Base-by-base conservation (phyloP, 2,113 vertebrate genomes). In the Zosterops hypoxanthus region DNA sequence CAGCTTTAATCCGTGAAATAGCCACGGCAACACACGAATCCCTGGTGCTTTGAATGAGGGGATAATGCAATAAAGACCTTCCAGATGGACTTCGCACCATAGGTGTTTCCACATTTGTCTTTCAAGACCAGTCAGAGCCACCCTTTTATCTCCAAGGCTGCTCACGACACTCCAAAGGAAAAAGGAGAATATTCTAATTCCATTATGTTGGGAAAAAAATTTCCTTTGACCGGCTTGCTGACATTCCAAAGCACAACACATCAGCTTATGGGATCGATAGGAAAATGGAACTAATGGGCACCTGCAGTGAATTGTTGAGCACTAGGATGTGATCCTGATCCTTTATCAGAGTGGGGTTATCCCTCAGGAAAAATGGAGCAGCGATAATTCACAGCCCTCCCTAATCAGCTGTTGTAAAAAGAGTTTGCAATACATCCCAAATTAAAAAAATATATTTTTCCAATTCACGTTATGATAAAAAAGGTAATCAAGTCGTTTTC, bases 1-100 rank as follows among this genome's bases (percentile, higher is more conserved):
- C 69, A 77, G 12, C 63, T 71, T 89, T 75, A 94, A 96, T 59
- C 83, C 15, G 2, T 93, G 90, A 96, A 96, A 85, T 21, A 86
- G 71, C 57, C 82, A 88, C 31, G 34, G 84, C 70, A 87, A 69
- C 47, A 21, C 53, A 65, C 15, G 3, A 24, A 53, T 13, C 59
- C 28, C 24, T 21, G 44, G 14, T 12, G 28, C 79, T 82, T 41
- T 70, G 79, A 86, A 17, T 60, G 39, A 65, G 46, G 46, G 7
- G 5, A 25, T 34, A 79, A 91, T 8, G 20, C 79, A 92, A 82
- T 82, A 80, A 85, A 79, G 76, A 66, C 57, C 64, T 90, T 93
- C 60, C 90, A 95, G 80, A 82, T 31, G 28, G 52, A 81, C 72
- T 34, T 7, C 46, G 34, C 82, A 46, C 41, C 57, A 9, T 1